Conservation (phyloP, 2,113 vertebrate genomes). For the Prietella phreatophila region DNA sequence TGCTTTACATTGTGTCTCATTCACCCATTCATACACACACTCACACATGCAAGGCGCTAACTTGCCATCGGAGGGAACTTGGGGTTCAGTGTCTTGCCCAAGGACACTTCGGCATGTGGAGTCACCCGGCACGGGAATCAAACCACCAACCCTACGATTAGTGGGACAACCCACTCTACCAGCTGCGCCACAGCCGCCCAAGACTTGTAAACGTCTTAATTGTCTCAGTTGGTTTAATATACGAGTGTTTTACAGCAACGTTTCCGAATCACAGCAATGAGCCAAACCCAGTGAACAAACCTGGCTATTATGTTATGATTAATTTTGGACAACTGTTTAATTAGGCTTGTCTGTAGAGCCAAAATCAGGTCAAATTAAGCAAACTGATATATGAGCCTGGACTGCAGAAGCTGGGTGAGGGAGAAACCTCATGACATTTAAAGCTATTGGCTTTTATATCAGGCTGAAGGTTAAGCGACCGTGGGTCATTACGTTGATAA, state of each 20-base stretch:
- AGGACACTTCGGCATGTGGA: no score
- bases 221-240: background rate
- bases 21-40: no score
- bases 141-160: no score
- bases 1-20: no score
- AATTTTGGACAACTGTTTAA: background rate
- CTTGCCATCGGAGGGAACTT: no score
- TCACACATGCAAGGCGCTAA: no score
- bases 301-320: background rate
- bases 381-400: background rate
- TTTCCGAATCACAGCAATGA: background rate
- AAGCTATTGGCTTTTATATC: slow-evolving; percentile 31
- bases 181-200: no score
- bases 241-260: background rate
- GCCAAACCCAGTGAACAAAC: background rate
- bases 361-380: slow-evolving; percentile 22
- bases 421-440: slow-evolving; percentile 29
- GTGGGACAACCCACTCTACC: no score
- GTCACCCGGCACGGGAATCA: no score
- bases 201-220: background rate
- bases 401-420: background rate
- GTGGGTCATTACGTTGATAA: slow-evolving; percentile 22
- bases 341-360: background rate
- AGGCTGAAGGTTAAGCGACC: slow-evolving; percentile 26
- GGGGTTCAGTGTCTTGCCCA: no score